Conservation (phyloP, 2,888 invertebrate genomes). For the Neoaliturus tenellus region DNA sequence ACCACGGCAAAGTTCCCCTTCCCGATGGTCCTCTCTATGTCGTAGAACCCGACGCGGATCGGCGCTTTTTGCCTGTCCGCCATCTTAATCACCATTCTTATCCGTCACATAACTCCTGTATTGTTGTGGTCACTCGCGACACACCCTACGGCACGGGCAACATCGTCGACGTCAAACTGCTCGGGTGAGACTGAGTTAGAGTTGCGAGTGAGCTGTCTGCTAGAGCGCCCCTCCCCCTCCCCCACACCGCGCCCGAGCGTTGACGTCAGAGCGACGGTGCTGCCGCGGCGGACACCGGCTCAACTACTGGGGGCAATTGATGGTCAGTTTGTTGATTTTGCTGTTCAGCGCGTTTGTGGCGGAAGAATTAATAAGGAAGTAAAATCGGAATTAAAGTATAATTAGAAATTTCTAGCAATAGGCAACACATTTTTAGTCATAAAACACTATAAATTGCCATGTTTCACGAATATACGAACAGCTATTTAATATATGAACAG, state of each 20-base stretch:
- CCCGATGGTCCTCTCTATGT: constrained; percentile 98
- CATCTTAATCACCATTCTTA: constrained; percentile 70
- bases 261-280: neutral
- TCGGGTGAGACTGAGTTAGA: neutral
- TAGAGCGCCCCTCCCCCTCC: neutral
- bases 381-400: too few relatives aligned
- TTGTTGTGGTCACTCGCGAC: constrained; percentile 11
- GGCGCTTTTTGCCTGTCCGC: constrained; percentile 79
- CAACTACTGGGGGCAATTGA: too few relatives aligned
- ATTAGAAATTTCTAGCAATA: too few relatives aligned
- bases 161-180: neutral
- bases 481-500: too few relatives aligned
- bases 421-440: too few relatives aligned
- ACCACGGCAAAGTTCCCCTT: constrained; percentile 99
- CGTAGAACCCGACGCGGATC: constrained; percentile 97
- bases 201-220: constrained; percentile 27
- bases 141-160: neutral
- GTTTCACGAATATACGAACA: too few relatives aligned
- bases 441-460: too few relatives aligned
- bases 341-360: too few relatives aligned
- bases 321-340: too few relatives aligned
- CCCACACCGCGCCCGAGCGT: neutral
- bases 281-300: neutral
- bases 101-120: neutral
- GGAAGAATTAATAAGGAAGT: too few relatives aligned